Base-by-base conservation (phyloP, 2,113 vertebrate species). In the Psettodes erumei region DNA sequence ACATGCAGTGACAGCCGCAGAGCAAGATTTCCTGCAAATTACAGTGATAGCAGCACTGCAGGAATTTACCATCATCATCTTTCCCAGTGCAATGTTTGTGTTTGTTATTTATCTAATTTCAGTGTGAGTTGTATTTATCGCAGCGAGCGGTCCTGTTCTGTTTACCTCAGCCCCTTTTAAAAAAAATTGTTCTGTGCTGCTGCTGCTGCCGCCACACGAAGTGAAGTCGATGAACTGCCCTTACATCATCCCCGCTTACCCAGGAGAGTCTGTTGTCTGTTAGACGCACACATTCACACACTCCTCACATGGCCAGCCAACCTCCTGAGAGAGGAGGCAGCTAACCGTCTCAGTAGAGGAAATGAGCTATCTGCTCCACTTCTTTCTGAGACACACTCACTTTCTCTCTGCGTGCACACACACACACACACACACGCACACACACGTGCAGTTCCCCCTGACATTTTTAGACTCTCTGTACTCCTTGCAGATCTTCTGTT, bases 351-450 rank as follows among this genome's bases (percentile, higher is more conserved):
- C 81, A 73, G 78, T 54, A 75, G 81, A 88, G 87, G 82, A 89
- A 90, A 86, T 83, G 73, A 89, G 73, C 75, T 86, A 87, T 90
- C 87, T 86, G 89, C 85, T 83, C 79, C 76, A 81, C 72, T 84
- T 87, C 75, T 81, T 76, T 48, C 64, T 23, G 59, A 83, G 25
- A 74, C 82, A 68, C 67, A 76, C 75, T 71, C 66, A 71, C 74
- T 56, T 40, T 40, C n/a, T 12, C 42, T 35, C n/a, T n/a, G n/a
- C 38, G 38, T 25, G 35, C 51, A 40, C 59, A 65, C 60, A 63
- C 59, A 75, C 43, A 56, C 51, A 32, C 27, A 19, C 47, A 48
- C 50, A 54, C 59, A 63, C 58, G 62, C 66, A 77, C 38, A 65
- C 38, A 56, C 47, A 63, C 59, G 32, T 2, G 1, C 63, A 65